These are phyloP conservation scores for Entelurus aequoreus DNA, from an alignment of 2,113 vertebrate species.

Conservation along the genomic window DNA sequence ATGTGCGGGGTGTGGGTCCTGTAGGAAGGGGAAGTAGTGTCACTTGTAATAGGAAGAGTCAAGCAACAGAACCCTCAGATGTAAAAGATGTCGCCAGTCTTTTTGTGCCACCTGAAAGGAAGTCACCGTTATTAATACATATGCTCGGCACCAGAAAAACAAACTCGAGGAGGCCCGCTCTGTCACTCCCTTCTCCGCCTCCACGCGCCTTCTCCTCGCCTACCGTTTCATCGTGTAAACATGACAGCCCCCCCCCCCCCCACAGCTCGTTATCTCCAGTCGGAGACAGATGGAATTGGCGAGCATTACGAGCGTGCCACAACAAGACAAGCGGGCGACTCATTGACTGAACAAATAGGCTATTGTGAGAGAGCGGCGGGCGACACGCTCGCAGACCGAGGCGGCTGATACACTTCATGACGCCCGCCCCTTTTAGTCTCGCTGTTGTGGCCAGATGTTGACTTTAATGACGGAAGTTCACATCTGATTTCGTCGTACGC, in stretches of 20 bases:
- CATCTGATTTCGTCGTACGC: neutral
- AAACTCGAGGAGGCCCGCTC: too few relatives aligned
- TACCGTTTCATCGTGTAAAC: neutral
- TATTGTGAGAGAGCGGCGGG: conserved; percentile 6
- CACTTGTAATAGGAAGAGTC: too few relatives aligned
- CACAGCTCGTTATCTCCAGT: conserved; percentile 3
- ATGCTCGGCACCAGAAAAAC: too few relatives aligned
- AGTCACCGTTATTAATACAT: too few relatives aligned
- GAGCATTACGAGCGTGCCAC: neutral
- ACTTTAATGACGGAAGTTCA: neutral
- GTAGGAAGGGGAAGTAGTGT: too few relatives aligned
- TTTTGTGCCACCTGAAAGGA: too few relatives aligned
- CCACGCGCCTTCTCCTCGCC: neutral
- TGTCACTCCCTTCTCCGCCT: neutral
- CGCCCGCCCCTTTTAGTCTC: neutral
- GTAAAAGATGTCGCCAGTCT: too few relatives aligned
- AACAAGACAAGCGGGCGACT: conserved; percentile 6
- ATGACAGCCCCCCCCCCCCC: neutral
- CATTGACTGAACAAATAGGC: conserved; percentile 12
- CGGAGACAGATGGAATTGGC: conserved; percentile 3
- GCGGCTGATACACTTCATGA: neutral
- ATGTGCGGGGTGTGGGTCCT: too few relatives aligned
- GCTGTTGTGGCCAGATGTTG: neutral
- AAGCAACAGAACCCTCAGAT: too few relatives aligned
- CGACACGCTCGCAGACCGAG: neutral